These are phyloP conservation scores for Aphyosemion australe DNA, from an alignment of 2,113 vertebrate genomes.

Conservation along the genomic window DNA sequence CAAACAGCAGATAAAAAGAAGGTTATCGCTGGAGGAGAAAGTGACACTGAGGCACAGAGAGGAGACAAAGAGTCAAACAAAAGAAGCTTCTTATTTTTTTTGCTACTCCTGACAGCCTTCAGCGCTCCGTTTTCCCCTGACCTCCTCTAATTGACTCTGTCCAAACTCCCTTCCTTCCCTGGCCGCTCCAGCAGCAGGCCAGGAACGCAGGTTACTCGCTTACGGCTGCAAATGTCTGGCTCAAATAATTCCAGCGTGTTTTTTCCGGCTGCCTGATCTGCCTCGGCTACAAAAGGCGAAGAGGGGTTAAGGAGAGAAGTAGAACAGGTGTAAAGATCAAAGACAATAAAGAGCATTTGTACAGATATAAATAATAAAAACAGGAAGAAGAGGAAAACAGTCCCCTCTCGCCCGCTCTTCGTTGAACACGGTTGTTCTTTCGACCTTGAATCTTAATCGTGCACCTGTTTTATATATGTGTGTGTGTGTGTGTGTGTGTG, in stretches of 20 bases:
- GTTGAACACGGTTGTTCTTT: slow-evolving; percentile 26
- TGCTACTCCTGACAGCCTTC: not conserved
- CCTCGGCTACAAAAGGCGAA: slow-evolving; percentile 20
- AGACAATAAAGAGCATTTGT: slow-evolving; percentile 16
- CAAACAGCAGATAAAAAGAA: slow-evolving; percentile 80
- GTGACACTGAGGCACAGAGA: slow-evolving; percentile 33
- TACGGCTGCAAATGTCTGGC: slow-evolving; percentile 53
- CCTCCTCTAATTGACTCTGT: slow-evolving; percentile 23
- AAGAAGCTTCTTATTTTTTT: slow-evolving; percentile 1
- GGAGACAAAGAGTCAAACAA: slow-evolving; percentile 12
- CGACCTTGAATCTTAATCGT: slow-evolving; percentile 68
- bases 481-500: slow-evolving; percentile 35
- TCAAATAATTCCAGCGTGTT: slow-evolving; percentile 44
- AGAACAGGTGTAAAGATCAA: slow-evolving; percentile 17
- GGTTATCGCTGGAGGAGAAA: slow-evolving; percentile 61
- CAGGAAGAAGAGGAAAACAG: not conserved
- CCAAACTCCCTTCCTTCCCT: slow-evolving; percentile 5
- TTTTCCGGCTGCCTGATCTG: slow-evolving; percentile 38
- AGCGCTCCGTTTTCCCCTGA: slow-evolving; percentile 15
- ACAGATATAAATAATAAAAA: slow-evolving; percentile 12
- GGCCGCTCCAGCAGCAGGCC: slow-evolving; percentile 1
- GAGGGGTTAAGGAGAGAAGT: slow-evolving; percentile 6
- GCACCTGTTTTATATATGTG: slow-evolving; percentile 55
- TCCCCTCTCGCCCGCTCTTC: slow-evolving; percentile 13
- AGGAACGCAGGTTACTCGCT: slow-evolving; percentile 43